Conservation (phyloP, 2,888 invertebrate species). For the Sthenelais limicola region DNA sequence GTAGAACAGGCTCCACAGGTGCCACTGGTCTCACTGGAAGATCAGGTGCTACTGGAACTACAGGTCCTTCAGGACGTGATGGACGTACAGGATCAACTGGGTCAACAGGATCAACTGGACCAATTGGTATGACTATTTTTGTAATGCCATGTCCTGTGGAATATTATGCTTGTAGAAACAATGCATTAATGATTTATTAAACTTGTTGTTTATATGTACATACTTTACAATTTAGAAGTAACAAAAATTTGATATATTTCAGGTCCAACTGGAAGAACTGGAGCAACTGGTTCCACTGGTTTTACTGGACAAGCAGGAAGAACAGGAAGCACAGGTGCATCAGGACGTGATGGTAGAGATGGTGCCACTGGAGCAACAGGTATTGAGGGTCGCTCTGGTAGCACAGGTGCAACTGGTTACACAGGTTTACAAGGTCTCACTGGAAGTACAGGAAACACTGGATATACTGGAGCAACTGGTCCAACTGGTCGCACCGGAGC, state of each 20-base stretch:
- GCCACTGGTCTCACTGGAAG: constrained; percentile 3
- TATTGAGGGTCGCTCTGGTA: constrained; percentile 14
- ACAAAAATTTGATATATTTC: constrained; percentile 74
- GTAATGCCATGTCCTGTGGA: too few relatives aligned
- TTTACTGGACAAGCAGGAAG: constrained; percentile 40
- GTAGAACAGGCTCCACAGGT: constrained; percentile 32
- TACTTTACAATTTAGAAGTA: too few relatives aligned
- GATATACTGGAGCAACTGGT: constrained; percentile 42
- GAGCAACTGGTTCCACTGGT: constrained; percentile 43
- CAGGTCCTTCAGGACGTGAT: constrained; percentile 38
- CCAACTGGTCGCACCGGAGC: constrained; percentile 32
- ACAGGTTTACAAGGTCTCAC: constrained; percentile 32
- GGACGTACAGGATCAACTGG: constrained; percentile 42
- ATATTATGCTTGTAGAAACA: too few relatives aligned
- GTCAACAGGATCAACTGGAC: constrained; percentile 36
- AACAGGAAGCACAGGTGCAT: constrained; percentile 40
- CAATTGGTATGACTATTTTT: constrained; percentile 36
- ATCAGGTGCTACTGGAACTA: constrained; percentile 11
- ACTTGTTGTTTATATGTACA: neutral
- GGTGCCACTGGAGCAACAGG: constrained; percentile 38
- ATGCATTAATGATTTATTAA: neutral
- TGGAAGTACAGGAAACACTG: constrained; percentile 42
- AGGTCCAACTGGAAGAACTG: constrained; percentile 41
- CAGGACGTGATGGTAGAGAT: constrained; percentile 44
- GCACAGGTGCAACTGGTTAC: constrained; percentile 35